Evolutionary conservation across 2,113 vertebrate species (phyloP), one percentile per base, ranked within the genome.

Genomic region (Nyctereutes procyonoides): DNA sequence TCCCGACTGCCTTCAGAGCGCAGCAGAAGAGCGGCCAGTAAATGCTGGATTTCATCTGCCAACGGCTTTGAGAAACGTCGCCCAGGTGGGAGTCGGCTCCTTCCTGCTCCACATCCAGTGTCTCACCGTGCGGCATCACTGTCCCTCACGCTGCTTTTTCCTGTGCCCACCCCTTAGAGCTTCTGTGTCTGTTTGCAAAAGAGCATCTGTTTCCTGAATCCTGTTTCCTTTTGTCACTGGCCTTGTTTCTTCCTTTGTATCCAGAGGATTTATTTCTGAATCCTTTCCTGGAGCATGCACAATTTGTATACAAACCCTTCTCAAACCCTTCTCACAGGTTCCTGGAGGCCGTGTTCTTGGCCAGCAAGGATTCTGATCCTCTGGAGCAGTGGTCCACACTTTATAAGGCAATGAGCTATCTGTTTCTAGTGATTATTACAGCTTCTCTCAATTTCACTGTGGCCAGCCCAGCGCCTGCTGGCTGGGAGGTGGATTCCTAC

Each of bases 181-280:
- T 20, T 71, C 87, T 11, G 17, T 16, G 30, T 93, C 90, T 35
- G 4, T 85, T 63, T 90, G 56, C 62, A 67, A 86, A 74, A 77
- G 10, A 88, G 16, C 69, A 65, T 83, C 94, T 90, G 69, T 56
- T 90, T 86, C 73, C 81, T 56, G 2, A 85, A 67, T n/a, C 63
- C 55, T 48, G 24, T 77, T 90, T 97, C 85, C 69, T 90, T 88
- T 80, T 93, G 63, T 58, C 69, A 20, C 19, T 6, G 56, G 35
- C 60, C 77, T 35, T n/a, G 26, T 43, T 48, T 12, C 77, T 74
- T 85, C 77, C 51, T 95, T 77, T 28, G 38, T 35, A 67, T 15
- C 48, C 74, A 13, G 8, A 43, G 77, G 48, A 14, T 87, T 58
- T 84, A 48, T 62, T 24, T 58, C 67, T 69, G 62, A n/a, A 51